Evolutionary conservation across 2,797 vertebrate genomes (phyloP).

Genomic region (Sebastes hubbsi): DNA sequence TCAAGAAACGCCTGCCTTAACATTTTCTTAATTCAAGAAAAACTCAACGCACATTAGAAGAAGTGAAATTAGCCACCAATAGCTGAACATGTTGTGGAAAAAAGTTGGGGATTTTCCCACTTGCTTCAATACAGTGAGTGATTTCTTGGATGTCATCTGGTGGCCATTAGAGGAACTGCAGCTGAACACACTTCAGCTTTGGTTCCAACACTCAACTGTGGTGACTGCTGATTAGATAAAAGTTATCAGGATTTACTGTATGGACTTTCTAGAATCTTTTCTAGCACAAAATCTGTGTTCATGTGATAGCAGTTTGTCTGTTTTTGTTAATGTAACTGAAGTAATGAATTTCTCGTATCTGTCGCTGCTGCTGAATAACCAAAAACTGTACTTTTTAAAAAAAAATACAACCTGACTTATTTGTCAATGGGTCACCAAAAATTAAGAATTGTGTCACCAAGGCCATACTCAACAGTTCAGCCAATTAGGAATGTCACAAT

Average conservation of each 20-base stretch:
- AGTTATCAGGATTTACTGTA: neutral
- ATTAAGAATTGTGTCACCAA: neutral
- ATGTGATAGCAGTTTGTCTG: neutral
- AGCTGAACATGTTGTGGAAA: neutral
- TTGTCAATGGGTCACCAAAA: neutral
- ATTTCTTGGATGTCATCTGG: neutral
- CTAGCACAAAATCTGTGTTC: neutral
- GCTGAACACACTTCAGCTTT: neutral
- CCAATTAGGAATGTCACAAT: no score
- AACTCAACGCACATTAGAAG: neutral
- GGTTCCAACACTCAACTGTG: neutral
- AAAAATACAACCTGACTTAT: no score
- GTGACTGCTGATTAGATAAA: neutral
- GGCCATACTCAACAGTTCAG: neutral
- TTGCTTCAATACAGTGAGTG: neutral
- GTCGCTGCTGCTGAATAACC: neutral
- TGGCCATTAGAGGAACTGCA: constrained; percentile 6
- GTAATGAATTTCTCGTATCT: neutral
- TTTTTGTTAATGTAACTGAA: constrained; percentile 9
- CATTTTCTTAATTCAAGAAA: neutral
- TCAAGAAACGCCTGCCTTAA: neutral
- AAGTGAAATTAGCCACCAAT: neutral
- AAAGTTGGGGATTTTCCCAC: neutral
- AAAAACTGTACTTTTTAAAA: neutral
- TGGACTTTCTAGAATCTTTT: neutral